Conservation (phyloP, 2,797 vertebrate genomes). For the Petrocephalus sullivani region DNA sequence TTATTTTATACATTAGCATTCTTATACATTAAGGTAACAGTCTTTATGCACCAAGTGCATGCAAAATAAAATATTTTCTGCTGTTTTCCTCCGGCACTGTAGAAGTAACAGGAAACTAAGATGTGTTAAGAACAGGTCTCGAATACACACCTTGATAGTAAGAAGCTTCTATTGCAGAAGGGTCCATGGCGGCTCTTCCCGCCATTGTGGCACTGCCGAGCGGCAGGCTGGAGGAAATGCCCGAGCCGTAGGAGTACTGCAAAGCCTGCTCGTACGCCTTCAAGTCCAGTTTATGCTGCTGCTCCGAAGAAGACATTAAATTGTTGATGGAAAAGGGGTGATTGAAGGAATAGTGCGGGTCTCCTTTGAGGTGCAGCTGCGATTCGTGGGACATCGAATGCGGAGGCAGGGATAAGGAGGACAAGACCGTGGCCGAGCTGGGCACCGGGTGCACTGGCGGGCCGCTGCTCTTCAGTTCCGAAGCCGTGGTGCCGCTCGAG, state of each 20-base stretch:
- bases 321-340: slow-evolving; percentile 99
- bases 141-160: slow-evolving; percentile 97
- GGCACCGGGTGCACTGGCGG: slow-evolving; percentile 56
- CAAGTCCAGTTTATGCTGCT: slow-evolving; percentile 98
- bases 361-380: slow-evolving; percentile 87
- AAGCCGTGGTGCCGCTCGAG: slow-evolving; percentile 54
- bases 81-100: slow-evolving; percentile 38
- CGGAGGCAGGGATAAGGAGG: slow-evolving; percentile 61
- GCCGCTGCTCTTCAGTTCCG: slow-evolving; percentile 73
- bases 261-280: slow-evolving; percentile 91
- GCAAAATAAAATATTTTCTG: slow-evolving; percentile 54
- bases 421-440: slow-evolving; percentile 66
- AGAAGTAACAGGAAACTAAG: slow-evolving; percentile 64
- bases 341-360: slow-evolving; percentile 95
- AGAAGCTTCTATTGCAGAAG: slow-evolving; percentile 82
- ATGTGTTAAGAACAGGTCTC: slow-evolving; percentile 92
- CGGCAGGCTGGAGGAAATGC: slow-evolving; percentile 68
- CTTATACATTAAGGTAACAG: slow-evolving; percentile 77
- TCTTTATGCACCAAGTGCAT: slow-evolving; percentile 68
- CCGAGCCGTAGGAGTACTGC: slow-evolving; percentile 81
- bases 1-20: slow-evolving; percentile 57
- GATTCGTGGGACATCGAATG: slow-evolving; percentile 80
- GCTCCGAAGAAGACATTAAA: slow-evolving; percentile 93
- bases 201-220: slow-evolving; percentile 68
- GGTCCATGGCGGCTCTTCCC: slow-evolving; percentile 75